Evolutionary conservation across 2,797 vertebrate genomes (phyloP).

Genomic region (Orestias chungarensis): DNA sequence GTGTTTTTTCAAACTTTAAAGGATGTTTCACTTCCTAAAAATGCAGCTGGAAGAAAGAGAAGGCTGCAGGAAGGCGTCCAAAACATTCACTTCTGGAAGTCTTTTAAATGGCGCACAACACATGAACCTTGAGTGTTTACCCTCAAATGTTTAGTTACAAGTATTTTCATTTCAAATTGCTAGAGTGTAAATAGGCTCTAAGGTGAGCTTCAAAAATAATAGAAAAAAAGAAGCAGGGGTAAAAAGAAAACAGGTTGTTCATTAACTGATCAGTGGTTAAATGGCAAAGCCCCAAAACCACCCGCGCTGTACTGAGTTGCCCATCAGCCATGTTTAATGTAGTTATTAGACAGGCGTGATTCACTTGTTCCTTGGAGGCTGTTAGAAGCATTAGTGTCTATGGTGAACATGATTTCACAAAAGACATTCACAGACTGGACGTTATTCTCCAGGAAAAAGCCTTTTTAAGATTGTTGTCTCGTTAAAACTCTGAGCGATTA

Average conservation of each 20-base stretch:
- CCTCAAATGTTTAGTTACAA: not conserved
- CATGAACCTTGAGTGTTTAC: not conserved
- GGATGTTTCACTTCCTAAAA: not conserved
- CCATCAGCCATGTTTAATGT: not conserved
- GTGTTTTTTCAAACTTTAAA: not conserved
- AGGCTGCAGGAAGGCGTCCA: not conserved
- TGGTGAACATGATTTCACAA: not conserved
- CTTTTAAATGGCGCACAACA: not conserved
- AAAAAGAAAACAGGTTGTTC: not conserved
- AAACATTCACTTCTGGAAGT: not conserved
- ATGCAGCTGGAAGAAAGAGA: not conserved
- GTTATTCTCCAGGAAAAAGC: not conserved
- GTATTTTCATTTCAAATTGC: not conserved
- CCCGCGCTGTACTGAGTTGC: not conserved
- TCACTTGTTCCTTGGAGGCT: not conserved
- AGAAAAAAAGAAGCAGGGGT: not conserved
- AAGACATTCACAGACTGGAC: not conserved
- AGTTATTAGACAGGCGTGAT: not conserved
- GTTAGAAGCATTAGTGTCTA: not conserved
- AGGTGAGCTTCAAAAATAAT: not conserved
- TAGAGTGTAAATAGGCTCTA: not conserved
- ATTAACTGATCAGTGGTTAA: not conserved
- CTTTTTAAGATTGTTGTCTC: not conserved
- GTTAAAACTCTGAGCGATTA: not conserved
- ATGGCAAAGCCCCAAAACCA: not conserved